Conservation (phyloP, 2,888 invertebrate species). For the Dicyrtomina minuta region DNA sequence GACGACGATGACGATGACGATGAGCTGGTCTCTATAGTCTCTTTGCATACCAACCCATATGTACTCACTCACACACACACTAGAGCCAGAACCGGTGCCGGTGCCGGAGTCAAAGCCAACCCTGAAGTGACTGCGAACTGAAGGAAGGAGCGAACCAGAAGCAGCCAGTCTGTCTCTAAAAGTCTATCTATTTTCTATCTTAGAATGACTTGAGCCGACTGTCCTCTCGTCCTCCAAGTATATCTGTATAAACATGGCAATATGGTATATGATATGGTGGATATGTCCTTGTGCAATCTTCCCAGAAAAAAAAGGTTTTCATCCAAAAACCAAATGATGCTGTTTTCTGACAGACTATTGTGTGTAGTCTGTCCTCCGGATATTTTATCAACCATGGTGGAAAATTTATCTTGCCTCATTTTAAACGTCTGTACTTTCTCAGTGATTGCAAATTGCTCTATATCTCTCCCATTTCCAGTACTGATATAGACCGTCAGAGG, state of each 20-base stretch:
- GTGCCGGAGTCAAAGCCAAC: too few relatives aligned
- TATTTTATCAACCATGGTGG: slow-evolving; percentile 20
- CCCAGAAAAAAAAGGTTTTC: slow-evolving; percentile 17
- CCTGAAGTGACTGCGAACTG: not conserved
- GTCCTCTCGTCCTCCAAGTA: too few relatives aligned
- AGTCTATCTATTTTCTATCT: slow-evolving; percentile 21
- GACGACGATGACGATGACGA: too few relatives aligned
- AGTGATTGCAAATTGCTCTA: slow-evolving; percentile 23
- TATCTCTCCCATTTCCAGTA: too few relatives aligned
- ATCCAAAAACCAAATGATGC: slow-evolving; percentile 25
- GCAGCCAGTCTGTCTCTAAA: not conserved
- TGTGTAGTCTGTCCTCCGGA: slow-evolving; percentile 25
- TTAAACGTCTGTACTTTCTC: slow-evolving; percentile 16
- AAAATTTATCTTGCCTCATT: slow-evolving; percentile 20
- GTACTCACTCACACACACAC: not conserved
- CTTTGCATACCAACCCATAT: too few relatives aligned
- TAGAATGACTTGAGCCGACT: not conserved
- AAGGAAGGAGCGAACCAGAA: not conserved
- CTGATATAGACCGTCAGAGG: too few relatives aligned
- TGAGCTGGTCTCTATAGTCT: too few relatives aligned
- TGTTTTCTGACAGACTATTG: slow-evolving; percentile 23
- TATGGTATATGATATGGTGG: too few relatives aligned
- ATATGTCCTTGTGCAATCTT: not conserved
- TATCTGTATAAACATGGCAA: not conserved
- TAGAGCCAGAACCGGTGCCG: not conserved